A percentile compares a stretch with the other conserved stretches of the same genome.
Evolutionary conservation across 2,113 vertebrate genomes (phyloP).

Genomic region (Saccopteryx leptura): DNA sequence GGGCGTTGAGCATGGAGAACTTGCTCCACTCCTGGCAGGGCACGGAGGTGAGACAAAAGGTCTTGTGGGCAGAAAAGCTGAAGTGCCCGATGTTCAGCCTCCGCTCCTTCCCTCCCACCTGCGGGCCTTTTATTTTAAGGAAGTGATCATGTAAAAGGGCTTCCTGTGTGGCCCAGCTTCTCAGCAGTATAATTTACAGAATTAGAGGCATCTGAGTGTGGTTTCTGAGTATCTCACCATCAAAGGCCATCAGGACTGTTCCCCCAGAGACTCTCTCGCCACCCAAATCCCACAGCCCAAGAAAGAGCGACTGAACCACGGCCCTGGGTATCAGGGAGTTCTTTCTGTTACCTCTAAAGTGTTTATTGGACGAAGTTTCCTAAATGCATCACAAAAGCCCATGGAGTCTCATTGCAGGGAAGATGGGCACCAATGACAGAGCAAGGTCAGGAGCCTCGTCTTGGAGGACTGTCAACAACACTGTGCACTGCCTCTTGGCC

Average conservation of each 20-base stretch:
- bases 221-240: not conserved
- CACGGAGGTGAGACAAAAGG: not conserved
- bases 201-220: not conserved
- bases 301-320: not conserved
- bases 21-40: not conserved
- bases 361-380: not conserved
- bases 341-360: not conserved
- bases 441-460: not conserved
- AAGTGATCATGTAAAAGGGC: not conserved
- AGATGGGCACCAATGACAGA: not conserved
- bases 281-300: not conserved
- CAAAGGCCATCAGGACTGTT: not conserved
- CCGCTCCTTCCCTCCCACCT: not conserved
- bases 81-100: not conserved
- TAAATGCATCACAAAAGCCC: not conserved
- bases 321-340: not conserved
- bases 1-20: not conserved
- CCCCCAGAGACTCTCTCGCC: not conserved
- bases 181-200: not conserved
- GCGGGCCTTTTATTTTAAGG: not conserved
- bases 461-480: rapidly evolving
- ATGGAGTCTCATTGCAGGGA: not conserved
- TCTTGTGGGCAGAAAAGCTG: not conserved
- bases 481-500: rapidly evolving
- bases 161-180: not conserved